phyloP scores from a whole-genome alignment of 2,797 vertebrate genomes.

The Pelochelys cantorii region DNA sequence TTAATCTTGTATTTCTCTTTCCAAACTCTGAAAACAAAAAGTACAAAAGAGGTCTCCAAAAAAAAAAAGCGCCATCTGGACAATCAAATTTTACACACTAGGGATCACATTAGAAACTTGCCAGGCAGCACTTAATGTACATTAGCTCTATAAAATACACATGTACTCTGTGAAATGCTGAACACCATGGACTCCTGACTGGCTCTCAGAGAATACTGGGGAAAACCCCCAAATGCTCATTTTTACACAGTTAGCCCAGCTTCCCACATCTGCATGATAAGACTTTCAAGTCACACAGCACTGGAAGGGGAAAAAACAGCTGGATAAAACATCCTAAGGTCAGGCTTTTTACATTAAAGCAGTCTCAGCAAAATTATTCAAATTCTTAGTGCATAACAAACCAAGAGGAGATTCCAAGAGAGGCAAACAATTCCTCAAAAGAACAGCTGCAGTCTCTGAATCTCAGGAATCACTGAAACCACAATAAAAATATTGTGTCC shows the following conservation, averaged over 20 bases:
- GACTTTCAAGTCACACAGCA: conserved; percentile 24
- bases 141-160: conserved; percentile 12
- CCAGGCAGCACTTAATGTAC: not conserved
- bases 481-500: not conserved
- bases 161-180: not conserved
- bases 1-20: not conserved
- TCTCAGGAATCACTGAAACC: not conserved
- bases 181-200: not conserved
- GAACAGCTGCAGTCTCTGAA: conserved; percentile 72
- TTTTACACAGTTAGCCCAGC: not conserved
- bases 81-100: not conserved
- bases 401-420: conserved; percentile 70
- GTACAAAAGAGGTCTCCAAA: not conserved
- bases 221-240: not conserved
- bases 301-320: conserved; percentile 40
- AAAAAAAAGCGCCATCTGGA: not conserved
- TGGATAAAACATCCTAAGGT: conserved; percentile 70
- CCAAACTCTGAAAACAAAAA: not conserved
- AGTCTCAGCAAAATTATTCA: conserved; percentile 73
- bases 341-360: conserved; percentile 71
- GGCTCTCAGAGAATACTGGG: conserved; percentile 14
- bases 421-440: conserved; percentile 67
- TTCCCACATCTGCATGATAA: conserved; percentile 43
- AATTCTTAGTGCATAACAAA: conserved; percentile 76
- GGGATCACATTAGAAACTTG: conserved; percentile 25